phyloP scores from a whole-genome alignment of 2,113 vertebrate species.

The Spilogale gracilis region DNA sequence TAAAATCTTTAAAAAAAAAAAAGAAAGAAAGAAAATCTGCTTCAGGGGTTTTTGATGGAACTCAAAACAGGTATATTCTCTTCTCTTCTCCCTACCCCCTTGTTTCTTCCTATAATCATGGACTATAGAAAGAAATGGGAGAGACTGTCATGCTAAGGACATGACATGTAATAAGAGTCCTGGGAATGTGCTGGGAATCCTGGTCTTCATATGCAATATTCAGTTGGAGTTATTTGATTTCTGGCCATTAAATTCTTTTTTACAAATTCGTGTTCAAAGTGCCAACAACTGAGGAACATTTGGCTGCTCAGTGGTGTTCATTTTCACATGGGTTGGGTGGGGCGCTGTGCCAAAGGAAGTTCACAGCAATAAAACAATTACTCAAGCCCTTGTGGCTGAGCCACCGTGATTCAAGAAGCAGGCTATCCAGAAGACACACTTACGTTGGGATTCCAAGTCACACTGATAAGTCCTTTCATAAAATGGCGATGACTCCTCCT shows the following conservation, averaged over 20 bases:
- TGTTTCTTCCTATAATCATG: neutral
- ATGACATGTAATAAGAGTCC: neutral
- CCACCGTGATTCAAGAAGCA: slow-evolving; percentile 18
- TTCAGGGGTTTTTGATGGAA: neutral
- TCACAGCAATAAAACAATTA: slow-evolving; percentile 71
- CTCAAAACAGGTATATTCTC: neutral
- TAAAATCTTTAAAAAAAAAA: too few species aligned
- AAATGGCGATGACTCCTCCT: neutral
- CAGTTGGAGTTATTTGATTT: neutral
- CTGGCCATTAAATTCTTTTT: slow-evolving; percentile 5
- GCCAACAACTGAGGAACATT: neutral
- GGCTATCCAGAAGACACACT: slow-evolving; percentile 28
- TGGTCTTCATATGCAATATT: neutral
- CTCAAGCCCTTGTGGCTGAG: slow-evolving; percentile 8
- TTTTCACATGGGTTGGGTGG: slow-evolving; percentile 41
- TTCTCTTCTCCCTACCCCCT: neutral
- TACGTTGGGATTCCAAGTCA: neutral
- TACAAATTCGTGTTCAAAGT: slow-evolving; percentile 17
- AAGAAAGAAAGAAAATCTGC: neutral
- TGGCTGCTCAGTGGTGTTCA: neutral
- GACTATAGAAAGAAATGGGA: neutral
- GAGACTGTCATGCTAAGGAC: neutral
- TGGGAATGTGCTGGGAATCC: neutral
- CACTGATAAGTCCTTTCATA: slow-evolving; percentile 14
- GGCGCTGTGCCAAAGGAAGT: slow-evolving; percentile 47